Percentiles rank a stretch among this genome's conserved stretches.
These are phyloP conservation scores for Hydrotaea cyrtoneurina DNA, from an alignment of 2,888 invertebrate species.

Conservation along the genomic window DNA sequence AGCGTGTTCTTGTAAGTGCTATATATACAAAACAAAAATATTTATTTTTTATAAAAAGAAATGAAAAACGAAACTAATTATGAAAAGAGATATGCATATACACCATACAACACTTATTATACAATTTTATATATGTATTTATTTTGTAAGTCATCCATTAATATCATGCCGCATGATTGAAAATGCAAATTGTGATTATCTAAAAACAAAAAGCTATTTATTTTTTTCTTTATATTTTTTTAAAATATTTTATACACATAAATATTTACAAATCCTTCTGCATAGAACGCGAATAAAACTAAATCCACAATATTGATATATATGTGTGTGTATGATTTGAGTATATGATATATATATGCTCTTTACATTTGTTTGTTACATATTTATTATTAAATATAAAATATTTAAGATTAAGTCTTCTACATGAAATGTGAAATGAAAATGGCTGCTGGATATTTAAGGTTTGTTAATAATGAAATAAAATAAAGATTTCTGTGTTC, in stretches of 20 bases:
- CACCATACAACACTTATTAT: constrained; percentile 40
- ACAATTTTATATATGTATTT: constrained; percentile 32
- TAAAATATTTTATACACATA: constrained; percentile 22
- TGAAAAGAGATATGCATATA: constrained; percentile 48
- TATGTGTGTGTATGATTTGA: constrained; percentile 35
- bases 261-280: constrained; percentile 15
- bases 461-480: constrained; percentile 21
- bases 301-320: constrained; percentile 38
- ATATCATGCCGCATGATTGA: constrained; percentile 66
- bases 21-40: constrained; percentile 34
- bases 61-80: constrained; percentile 39
- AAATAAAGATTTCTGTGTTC: constrained; percentile 12
- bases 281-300: constrained; percentile 27
- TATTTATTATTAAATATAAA: constrained; percentile 30
- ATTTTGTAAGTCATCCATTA: constrained; percentile 66
- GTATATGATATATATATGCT: constrained; percentile 36
- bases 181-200: constrained; percentile 63
- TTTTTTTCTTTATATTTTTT: constrained; percentile 56
- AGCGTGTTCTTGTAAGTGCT: constrained; percentile 24
- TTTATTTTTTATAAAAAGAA: constrained; percentile 19
- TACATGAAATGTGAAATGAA: constrained; percentile 13
- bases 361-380: constrained; percentile 50
- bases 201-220: constrained; percentile 52
- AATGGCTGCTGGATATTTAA: constrained; percentile 7
- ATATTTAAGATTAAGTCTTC: constrained; percentile 17